Percentiles rank a stretch among this genome's conserved stretches.
Evolutionary conservation across 2,888 invertebrate species (phyloP).

Genomic region (Oasisia sp.): DNA sequence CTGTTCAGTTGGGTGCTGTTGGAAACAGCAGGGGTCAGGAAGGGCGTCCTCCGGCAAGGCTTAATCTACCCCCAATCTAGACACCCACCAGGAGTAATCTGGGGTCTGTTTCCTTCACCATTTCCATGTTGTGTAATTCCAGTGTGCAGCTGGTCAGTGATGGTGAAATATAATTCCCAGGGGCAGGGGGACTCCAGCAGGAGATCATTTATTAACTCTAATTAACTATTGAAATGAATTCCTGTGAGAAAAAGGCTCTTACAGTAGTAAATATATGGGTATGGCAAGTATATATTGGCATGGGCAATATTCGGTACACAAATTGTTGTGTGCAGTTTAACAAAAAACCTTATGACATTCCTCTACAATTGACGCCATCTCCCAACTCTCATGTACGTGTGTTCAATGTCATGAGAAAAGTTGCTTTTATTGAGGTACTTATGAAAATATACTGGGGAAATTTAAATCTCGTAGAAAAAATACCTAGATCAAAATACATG

Average conservation of each 20-base stretch:
- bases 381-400: too few species aligned
- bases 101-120: not conserved
- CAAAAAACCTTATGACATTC: too few species aligned
- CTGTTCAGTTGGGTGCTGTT: not conserved
- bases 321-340: too few species aligned
- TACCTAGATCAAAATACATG: too few species aligned
- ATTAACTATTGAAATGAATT: not conserved
- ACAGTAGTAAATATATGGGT: not conserved
- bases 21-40: not conserved
- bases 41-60: not conserved
- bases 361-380: too few species aligned
- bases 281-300: too few species aligned
- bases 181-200: too few species aligned
- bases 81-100: not conserved
- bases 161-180: not conserved
- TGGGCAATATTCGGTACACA: too few species aligned
- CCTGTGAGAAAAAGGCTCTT: not conserved
- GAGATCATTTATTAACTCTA: not conserved
- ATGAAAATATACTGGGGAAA: too few species aligned
- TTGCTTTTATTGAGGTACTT: too few species aligned
- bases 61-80: conserved; percentile 10
- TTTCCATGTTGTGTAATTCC: not conserved
- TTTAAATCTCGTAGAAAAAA: too few species aligned
- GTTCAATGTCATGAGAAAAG: too few species aligned
- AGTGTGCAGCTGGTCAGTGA: not conserved